Evolutionary conservation across 1,140 invertebrate species (phyloP).

Genomic region (Homarus americanus): DNA sequence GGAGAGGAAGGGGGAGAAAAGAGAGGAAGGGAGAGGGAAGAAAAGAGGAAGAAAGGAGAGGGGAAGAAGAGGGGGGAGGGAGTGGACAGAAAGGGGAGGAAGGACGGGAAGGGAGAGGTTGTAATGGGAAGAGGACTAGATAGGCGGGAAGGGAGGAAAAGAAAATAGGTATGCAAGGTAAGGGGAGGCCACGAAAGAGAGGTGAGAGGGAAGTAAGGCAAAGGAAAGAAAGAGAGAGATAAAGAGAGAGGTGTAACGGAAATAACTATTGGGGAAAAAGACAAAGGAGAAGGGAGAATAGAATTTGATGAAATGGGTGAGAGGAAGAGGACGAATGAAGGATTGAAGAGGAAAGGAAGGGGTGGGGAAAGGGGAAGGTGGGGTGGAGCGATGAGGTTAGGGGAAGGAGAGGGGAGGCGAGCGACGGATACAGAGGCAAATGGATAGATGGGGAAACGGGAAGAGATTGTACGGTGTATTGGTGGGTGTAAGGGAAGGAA

Average conservation of each 20-base stretch:
- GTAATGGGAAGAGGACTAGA: neutral
- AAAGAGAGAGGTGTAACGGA: neutral
- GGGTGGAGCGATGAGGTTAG: neutral
- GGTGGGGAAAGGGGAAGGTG: neutral
- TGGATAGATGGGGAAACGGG: neutral
- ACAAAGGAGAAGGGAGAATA: conserved; percentile 8
- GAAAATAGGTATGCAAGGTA: neutral
- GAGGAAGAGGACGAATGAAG: neutral
- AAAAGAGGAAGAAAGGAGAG: neutral
- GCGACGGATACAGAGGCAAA: neutral
- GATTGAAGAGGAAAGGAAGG: neutral
- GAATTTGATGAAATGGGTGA: neutral
- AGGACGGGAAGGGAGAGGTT: neutral
- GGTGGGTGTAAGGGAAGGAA: neutral
- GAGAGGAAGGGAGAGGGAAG: neutral
- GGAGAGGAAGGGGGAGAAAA: neutral
- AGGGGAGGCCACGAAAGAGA: neutral
- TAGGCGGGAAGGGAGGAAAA: neutral
- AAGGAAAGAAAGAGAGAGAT: neutral
- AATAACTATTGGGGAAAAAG: neutral
- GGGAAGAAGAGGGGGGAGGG: neutral
- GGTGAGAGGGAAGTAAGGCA: neutral
- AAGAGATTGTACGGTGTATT: too few relatives aligned
- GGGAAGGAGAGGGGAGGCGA: neutral
- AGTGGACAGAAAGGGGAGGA: neutral